These are phyloP conservation scores for Protonemura montana DNA, from an alignment of 2,888 invertebrate genomes.

Conservation along the genomic window DNA sequence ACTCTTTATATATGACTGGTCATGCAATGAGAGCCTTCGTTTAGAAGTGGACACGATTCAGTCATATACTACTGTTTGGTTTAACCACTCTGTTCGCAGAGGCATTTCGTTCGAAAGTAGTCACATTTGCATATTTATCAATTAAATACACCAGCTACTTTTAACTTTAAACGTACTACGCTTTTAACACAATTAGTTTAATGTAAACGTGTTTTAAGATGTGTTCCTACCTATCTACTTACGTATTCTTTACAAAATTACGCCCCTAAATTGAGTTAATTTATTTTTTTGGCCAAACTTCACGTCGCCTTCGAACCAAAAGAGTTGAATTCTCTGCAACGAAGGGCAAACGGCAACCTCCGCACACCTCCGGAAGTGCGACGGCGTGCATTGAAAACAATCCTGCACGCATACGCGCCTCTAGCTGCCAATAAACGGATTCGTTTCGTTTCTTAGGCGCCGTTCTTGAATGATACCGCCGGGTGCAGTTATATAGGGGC, in stretches of 20 bases:
- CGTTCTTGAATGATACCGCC: slow-evolving; percentile 13
- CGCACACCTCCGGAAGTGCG: neutral
- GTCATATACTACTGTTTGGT: neutral
- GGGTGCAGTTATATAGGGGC: neutral
- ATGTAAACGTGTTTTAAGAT: neutral
- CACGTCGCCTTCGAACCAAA: neutral
- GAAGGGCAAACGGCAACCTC: neutral
- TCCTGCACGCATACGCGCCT: neutral
- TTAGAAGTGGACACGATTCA: neutral
- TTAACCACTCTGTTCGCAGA: neutral
- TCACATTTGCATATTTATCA: slow-evolving; percentile 12
- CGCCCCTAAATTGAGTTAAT: neutral
- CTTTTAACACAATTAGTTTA: neutral
- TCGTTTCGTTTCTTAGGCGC: neutral
- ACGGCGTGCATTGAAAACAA: neutral
- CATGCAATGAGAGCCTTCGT: neutral
- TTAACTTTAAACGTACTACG: neutral
- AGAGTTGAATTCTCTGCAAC: neutral
- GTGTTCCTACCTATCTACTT: neutral
- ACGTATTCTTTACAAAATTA: neutral
- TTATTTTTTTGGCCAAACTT: neutral
- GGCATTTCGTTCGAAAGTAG: neutral
- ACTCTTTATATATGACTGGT: slow-evolving; percentile 14
- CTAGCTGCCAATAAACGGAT: slow-evolving; percentile 18
- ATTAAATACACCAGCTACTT: neutral